Evolutionary conservation across 64 coral and sea anemone species (phyloP), one percentile per base, ranked within the genome.

Genomic region (Actinia equina): DNA sequence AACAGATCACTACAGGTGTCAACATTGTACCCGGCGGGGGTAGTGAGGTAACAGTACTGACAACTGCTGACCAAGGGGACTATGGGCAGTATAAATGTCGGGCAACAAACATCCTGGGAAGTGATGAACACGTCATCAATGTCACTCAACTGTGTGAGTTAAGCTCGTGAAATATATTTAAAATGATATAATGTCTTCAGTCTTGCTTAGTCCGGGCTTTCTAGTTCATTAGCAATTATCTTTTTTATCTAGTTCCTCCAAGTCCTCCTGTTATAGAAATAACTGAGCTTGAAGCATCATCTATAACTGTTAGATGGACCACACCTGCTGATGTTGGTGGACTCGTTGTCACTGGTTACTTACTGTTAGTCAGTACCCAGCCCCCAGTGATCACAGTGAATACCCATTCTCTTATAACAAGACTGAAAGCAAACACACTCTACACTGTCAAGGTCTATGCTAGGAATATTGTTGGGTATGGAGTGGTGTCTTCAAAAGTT

Each of bases 11-110:
- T 18, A 20, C 17, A 14, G 71, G 51, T 30, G 22, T 81, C 43
- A 3, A 11, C 22, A 22, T 45, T 45, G 45, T 89, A n/a, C n/a
- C 55, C 26, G 5, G 46, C 26, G 5, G 46, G 56, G 77, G 76
- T 6, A 89, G 78, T 63, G 62, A 44, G 62, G 1, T 89, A 16
- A 81, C 77, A 44, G 27, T 82, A 41, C 46, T 7, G 5, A 82
- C 77, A 63, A 65, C 77, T 17, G 12, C 22, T 53, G 16, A 1
- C 44, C 17, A 77, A 53, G 80, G 27, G 44, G 64, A 85, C 82
- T 90, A 90, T 71, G 88, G 88, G 77, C 44, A 76, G 82, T 90
- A 90, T 51, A 85, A 84, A 26, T 90, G 88, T 85, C 80, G 49
- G 52, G 88, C 88, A 43, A 77, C 22, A 12, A 90, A 90, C 83